Conservation (phyloP, 1,140 invertebrate species). For the Rhopalosiphum maidis region DNA sequence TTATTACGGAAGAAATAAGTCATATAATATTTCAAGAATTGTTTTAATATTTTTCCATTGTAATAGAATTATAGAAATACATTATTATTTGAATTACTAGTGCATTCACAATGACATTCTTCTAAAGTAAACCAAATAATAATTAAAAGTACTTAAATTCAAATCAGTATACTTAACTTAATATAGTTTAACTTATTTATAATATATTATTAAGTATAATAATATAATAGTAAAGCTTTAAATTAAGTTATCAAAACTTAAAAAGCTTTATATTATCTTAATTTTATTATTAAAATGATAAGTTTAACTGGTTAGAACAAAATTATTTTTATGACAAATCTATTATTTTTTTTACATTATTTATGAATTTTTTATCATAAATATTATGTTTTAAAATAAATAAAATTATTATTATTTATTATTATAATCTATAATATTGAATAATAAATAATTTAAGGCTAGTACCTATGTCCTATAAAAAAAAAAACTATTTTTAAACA, state of each 20-base stretch:
- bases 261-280: background rate
- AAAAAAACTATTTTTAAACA: background rate
- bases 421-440: too few relatives aligned
- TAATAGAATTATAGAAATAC: background rate
- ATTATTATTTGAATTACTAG: slow-evolving; percentile 17
- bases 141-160: background rate
- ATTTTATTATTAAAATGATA: background rate
- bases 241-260: background rate
- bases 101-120: background rate
- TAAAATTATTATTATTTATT: too few relatives aligned
- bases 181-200: background rate
- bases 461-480: too few relatives aligned
- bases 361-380: background rate
- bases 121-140: background rate
- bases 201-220: background rate
- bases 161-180: background rate
- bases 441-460: too few relatives aligned
- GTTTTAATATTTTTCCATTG: background rate
- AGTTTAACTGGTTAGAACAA: background rate
- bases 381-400: background rate
- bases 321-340: background rate
- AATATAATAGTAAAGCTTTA: background rate
- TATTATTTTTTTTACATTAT: background rate
- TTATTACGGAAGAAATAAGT: background rate
- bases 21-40: background rate